Evolutionary conservation across 2,113 vertebrate genomes (phyloP), one percentile per base, ranked within the genome.

Genomic region (Mystacornis crossleyi): DNA sequence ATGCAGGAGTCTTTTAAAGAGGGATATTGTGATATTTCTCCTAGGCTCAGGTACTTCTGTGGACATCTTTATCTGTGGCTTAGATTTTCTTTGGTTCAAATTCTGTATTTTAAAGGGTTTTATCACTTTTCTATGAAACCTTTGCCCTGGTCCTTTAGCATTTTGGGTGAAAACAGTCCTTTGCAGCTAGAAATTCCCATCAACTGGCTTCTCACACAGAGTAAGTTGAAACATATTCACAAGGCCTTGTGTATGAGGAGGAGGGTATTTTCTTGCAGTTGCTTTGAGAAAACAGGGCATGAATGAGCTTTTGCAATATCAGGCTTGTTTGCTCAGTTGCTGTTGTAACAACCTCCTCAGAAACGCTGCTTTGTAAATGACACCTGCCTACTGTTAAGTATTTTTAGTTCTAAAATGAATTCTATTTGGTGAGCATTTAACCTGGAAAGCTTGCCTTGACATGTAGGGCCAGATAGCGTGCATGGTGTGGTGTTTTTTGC

Each of bases 391-490:
- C 20, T 40, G 18, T 71, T 64, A 17, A 67, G 77, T 67, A 33
- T 67, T 67, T 51, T 36, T 51, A 51, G 77, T 60, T 51, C 21
- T 26, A 10, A 26, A 67, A 33, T 77, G 10, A 65, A 25, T 65
- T 48, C 61, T 79, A 6, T 17, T 82, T 84, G 47, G 9, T 45
- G 55, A 62, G 13, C 18, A 19, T 29, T 86, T 81, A 74, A 43
- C 31, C 31, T 91, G 48, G 34, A 51, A 47, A 25, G 81, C 53
- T 74, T 81, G 64, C 38, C 24, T 42, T 60, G 28, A 28, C 24
- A 4, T 3, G 8, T 33, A 11, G 36, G 9, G 31, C 11, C 4
- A 1, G 16, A 73, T 72, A 33, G 18, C 0, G 1, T 34, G 38
- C 42, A 4, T 4, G 10, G 12, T 53, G 20, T 15, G 13, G 9